Base-by-base conservation (phyloP, 2,797 vertebrate species). In the Naso thynnoides region DNA sequence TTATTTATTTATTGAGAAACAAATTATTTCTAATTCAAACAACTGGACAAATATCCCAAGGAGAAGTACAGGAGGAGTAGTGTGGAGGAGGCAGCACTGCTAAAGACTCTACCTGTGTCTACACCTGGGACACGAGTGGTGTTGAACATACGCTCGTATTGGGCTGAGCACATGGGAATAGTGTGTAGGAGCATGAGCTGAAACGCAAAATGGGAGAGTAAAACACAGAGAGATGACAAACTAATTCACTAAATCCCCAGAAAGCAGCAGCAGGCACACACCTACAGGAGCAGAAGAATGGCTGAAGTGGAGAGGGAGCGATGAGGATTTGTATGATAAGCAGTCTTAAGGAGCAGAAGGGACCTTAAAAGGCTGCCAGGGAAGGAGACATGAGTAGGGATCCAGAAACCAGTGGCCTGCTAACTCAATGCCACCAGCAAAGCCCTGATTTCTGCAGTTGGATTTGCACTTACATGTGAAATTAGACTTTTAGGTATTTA, bases 61-160 rank as follows among this genome's bases (percentile, higher is more conserved):
- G 65, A 80, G 76, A 85, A 70, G 65, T 66, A 86, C 71, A 87
- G 81, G 39, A 78, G 70, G 73, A 87, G 79, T 70, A 82, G 81
- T 76, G 85, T 85, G 75, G 72, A 81, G 77, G 78, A 91, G 84
- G 79, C 64, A 58, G 84, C 76, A 88, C 82, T 70, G 81, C 90
- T 92, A 86, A 83, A 86, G 74, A 94, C 89, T 94, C 90, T 95
- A 96, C 94, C 96, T 96, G 94, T 94, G 85, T 95, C 95, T 94
- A 96, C 92, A 93, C 94, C 94, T 88, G 93, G 94, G 75, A 95
- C 92, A 90, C 95, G 95, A 93, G 85, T 93, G 88, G 90, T 90
- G 94, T 94, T 96, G 95, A 96, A 96, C 90, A 93, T 92, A 87
- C 64, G 89, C 93, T 97, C 95, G 88, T 94, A 96, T 77, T 95